Evolutionary conservation across 2,888 invertebrate species (phyloP), one percentile per base, ranked within the genome.

Genomic region (Temnothorax ravouxi): DNA sequence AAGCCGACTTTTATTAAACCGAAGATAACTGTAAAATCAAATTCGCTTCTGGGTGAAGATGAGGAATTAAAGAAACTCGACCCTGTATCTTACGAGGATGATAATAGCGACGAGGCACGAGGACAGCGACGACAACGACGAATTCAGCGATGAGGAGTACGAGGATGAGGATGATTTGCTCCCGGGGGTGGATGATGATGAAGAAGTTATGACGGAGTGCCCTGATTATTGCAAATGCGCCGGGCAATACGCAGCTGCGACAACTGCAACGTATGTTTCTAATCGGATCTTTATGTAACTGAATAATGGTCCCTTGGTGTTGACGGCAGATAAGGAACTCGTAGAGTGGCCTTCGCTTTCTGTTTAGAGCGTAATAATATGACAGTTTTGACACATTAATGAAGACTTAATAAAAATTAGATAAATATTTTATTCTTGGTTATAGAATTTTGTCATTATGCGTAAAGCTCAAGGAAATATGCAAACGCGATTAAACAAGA

Each of bases 191-290:
- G 88, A 90, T 1, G 92, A 92, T 38, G 93, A 94, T 5, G 94
- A 93, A 75, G 92, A 93, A 62, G 85, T 92, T 5, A 88, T 92
- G 89, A 89, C 91, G 2, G 90, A 93, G 25, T 95, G 95, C 75
- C 95, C 95, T 21, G 90, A 92, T 85, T 92, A 92, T 59, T 95
- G 95, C 83, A 92, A 89, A 74, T 95, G 95, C 86, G 84, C 86
- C 6, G 93, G 92, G 1, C 92, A 92, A 82, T 94, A 92, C 77
- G 91, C 92, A 66, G 89, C 92, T 88, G 90, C 91, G 64, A 92
- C 92, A 18, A 94, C 93, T 81, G 94, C 94, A 29, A 94, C 91
- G 94, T 94, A 92, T 11, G 89, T 84, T 41, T 62, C 62, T 59
- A 52, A 75, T 9, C 50, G 64, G 54, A 79, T 82, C 29, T 64